A percentile compares a stretch with the other conserved stretches of the same genome.
Conservation (phyloP, 2,113 vertebrate genomes). For the Heterochromis multidens region DNA sequence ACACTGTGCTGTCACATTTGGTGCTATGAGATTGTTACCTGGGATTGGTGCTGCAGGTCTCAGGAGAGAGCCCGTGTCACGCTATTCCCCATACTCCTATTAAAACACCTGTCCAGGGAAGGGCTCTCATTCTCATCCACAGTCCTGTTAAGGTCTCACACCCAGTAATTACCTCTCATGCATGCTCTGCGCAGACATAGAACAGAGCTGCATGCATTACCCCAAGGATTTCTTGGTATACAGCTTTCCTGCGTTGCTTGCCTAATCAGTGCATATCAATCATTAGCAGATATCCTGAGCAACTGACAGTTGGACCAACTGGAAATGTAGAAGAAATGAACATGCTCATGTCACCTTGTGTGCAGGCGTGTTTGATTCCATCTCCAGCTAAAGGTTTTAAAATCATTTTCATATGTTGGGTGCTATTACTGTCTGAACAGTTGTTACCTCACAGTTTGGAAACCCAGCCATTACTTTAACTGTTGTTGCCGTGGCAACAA, state of each 20-base stretch:
- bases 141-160: conserved; percentile 42
- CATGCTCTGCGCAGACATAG: conserved; percentile 10
- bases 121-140: conserved; percentile 43
- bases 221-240: background rate
- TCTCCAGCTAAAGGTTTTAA: background rate
- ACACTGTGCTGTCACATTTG: background rate
- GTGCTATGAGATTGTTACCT: conserved; percentile 51
- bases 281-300: background rate
- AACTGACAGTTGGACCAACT: background rate
- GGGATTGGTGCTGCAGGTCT: conserved; percentile 43
- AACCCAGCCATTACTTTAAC: conserved; percentile 5
- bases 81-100: conserved; percentile 68
- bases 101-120: conserved; percentile 61
- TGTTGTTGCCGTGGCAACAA: conserved; percentile 56
- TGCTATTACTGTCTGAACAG: conserved; percentile 3
- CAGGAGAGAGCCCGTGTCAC: conserved; percentile 52
- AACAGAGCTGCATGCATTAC: conserved; percentile 38
- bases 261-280: conserved; percentile 11
- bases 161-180: conserved; percentile 58
- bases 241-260: background rate
- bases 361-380: background rate
- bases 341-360: background rate
- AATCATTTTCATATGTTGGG: background rate
- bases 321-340: background rate
- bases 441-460: background rate